Evolutionary conservation across 2,113 vertebrate genomes (phyloP).

Genomic region (Rutilus rutilus): DNA sequence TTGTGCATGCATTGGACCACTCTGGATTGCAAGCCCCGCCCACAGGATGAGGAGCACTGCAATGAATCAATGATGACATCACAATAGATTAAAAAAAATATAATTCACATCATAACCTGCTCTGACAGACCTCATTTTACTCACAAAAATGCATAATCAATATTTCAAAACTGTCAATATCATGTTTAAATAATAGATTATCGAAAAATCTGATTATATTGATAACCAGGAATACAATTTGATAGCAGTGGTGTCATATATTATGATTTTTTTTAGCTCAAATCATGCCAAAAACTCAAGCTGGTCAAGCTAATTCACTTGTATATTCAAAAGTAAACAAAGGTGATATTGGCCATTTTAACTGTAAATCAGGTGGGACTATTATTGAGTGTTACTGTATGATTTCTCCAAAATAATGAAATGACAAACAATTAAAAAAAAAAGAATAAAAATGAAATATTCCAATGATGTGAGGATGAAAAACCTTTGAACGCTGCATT

Average conservation of each 20-base stretch:
- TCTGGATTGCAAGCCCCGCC: conserved; percentile 91
- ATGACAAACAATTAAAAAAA: background rate
- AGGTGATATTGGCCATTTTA: background rate
- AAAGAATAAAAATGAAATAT: background rate
- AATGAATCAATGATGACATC: conserved; percentile 38
- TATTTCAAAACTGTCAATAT: background rate
- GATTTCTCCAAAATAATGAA: background rate
- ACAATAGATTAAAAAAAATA: background rate
- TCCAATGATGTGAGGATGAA: background rate
- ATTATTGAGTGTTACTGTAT: background rate
- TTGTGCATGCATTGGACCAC: conserved; percentile 99
- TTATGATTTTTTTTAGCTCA: background rate
- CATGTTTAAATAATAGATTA: background rate
- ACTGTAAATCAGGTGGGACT: background rate
- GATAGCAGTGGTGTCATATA: background rate
- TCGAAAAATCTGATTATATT: too few species aligned
- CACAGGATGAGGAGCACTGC: conserved; percentile 94
- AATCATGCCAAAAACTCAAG: background rate
- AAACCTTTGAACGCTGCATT: background rate
- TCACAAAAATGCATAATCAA: background rate
- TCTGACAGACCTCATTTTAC: background rate
- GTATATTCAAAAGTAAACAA: background rate
- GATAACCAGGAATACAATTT: background rate
- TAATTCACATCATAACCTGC: background rate
- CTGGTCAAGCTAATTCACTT: background rate